Evolutionary conservation across 2,113 vertebrate genomes (phyloP), one percentile per base, ranked within the genome.

Genomic region (Chlorodrepanis virens): DNA sequence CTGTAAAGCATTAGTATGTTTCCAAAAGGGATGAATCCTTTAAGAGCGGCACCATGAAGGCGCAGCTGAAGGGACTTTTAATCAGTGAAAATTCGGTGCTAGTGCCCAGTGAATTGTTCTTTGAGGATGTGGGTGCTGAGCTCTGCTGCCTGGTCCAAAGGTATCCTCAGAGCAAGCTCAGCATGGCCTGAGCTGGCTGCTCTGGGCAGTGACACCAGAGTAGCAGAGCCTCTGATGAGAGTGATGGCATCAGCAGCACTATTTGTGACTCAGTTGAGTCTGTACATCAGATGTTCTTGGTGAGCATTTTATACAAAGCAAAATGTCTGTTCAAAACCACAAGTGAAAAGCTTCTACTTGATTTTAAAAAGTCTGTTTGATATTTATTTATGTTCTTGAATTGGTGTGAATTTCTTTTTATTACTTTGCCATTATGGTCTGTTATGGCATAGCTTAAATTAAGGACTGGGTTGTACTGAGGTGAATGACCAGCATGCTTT

Each of bases 81-180:
- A 42, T 44, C 2, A 9, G 23, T 56, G 49, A 1, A 23, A 47
- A 35, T 72, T 33, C 47, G 33, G 65, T 69, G 28, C 33, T 33
- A 35, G 21, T 9, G 23, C 33, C 47, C 35, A 22, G 29, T 29
- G 40, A 80, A 24, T 6, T 50, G 47, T 50, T 14, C 57, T 84
- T 40, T 25, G 77, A 82, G 68, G 45, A 37, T 18, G 37, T 25
- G 54, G 11, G 24, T 2, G 5, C 59, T 44, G 86, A 1, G 3
- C 31, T 63, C 24, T 0, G 0, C 9, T 54, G 29, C 44, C 24
- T 29, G 64, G 10, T 47, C 33, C 24, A 72, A 60, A 69, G 15
- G 5, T 21, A 29, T 23, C 49, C 37, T 37, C 12, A 12, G 50
- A 13, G 22, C 49, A 57, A 33, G 50, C 5, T 24, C 49, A 49